These are phyloP conservation scores for Gasterosteus aculeatus DNA, from an alignment of 2,113 vertebrate genomes.

Conservation along the genomic window DNA sequence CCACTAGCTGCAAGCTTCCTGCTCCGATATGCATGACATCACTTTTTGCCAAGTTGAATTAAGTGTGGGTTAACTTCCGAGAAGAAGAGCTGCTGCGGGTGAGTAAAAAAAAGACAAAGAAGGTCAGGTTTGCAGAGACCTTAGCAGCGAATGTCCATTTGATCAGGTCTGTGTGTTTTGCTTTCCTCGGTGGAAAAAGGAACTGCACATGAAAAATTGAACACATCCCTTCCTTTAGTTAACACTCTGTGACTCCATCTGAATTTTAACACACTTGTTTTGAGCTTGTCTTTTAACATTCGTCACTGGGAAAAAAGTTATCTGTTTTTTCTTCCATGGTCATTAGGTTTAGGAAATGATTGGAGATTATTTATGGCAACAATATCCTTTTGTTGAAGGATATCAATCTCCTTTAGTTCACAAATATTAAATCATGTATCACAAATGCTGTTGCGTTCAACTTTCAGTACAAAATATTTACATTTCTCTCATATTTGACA, in stretches of 20 bases:
- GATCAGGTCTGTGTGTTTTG: constrained; percentile 52
- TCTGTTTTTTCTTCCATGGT: not conserved
- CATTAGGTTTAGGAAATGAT: constrained; percentile 1
- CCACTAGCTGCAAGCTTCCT: not conserved
- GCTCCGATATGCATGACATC: not conserved
- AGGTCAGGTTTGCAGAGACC: constrained; percentile 39
- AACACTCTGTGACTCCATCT: constrained; percentile 51
- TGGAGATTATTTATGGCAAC: constrained; percentile 2
- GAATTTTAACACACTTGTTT: constrained; percentile 64
- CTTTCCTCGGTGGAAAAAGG: constrained; percentile 45
- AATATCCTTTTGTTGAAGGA: not conserved
- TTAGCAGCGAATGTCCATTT: constrained; percentile 52
- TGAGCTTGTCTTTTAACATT: constrained; percentile 39
- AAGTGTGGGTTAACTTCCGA: constrained; percentile 26
- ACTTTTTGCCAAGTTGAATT: constrained; percentile 15
- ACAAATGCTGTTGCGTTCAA: not conserved
- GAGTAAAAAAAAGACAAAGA: constrained; percentile 14
- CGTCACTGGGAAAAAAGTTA: not conserved
- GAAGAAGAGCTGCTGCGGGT: constrained; percentile 17
- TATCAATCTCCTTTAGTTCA: not conserved
- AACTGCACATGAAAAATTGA: constrained; percentile 67
- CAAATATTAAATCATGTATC: not conserved
- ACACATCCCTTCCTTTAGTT: constrained; percentile 50
- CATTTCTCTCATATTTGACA: not conserved
- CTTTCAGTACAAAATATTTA: not conserved